These are phyloP conservation scores for Matsumyia berberina DNA, from an alignment of 2,888 invertebrate genomes.

Conservation along the genomic window DNA sequence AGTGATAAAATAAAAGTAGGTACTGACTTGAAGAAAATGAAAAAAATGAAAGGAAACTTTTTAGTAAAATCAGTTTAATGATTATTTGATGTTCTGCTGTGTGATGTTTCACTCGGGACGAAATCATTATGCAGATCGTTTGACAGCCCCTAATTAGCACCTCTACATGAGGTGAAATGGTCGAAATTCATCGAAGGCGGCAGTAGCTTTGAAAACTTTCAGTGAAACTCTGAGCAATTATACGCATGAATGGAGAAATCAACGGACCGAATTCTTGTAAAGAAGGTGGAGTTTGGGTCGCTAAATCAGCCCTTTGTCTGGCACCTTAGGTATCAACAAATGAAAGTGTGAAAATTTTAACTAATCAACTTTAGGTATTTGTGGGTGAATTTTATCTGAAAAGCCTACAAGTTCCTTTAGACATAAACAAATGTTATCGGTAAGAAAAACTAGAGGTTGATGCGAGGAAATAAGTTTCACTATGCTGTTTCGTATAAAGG, in stretches of 20 bases:
- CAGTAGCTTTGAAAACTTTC: constrained; percentile 18
- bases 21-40: neutral
- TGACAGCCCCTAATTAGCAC: constrained; percentile 51
- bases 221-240: constrained; percentile 23
- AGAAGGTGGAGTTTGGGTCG: neutral
- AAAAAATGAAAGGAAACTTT: neutral
- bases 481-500: too few relatives aligned
- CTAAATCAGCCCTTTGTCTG: constrained; percentile 3
- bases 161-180: constrained; percentile 26
- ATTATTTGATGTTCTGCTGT: constrained; percentile 55
- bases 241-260: constrained; percentile 45
- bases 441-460: too few relatives aligned
- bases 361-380: neutral
- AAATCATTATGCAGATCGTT: constrained; percentile 48
- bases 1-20: constrained; percentile 34
- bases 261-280: constrained; percentile 27
- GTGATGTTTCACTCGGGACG: constrained; percentile 26
- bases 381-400: neutral
- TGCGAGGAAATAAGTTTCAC: too few relatives aligned
- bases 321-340: constrained; percentile 13
- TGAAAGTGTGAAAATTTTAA: constrained; percentile 6
- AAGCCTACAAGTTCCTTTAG: neutral
- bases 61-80: constrained; percentile 62
- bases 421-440: too few relatives aligned
- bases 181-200: constrained; percentile 23